A percentile compares a stretch with the other conserved stretches of the same genome.
Evolutionary conservation across 2,797 vertebrate genomes (phyloP).

Genomic region (Carcharodon carcharias): DNA sequence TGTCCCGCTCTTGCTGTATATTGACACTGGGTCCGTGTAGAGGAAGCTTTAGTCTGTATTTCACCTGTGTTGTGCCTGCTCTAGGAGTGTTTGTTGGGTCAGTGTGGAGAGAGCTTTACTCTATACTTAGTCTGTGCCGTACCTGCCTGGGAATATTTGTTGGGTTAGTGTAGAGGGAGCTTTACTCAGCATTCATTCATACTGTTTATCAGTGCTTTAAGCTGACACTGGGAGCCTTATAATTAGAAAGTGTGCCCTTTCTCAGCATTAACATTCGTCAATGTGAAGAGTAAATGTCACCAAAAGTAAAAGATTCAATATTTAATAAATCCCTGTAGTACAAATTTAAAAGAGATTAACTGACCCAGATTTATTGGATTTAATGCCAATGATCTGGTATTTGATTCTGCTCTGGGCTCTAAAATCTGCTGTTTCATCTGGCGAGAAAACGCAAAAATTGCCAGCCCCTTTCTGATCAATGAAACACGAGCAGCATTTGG

Average conservation of each 20-base stretch:
- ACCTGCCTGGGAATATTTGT: neutral
- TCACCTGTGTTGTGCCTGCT: neutral
- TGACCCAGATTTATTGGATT: neutral
- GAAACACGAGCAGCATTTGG: neutral
- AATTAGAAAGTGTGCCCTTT: neutral
- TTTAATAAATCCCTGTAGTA: neutral
- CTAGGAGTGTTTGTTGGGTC: neutral
- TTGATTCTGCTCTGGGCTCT: neutral
- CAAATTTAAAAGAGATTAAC: slow-evolving; percentile 28
- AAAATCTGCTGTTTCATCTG: neutral
- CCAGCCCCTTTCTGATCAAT: neutral
- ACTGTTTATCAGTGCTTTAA: neutral
- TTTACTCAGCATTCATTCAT: neutral
- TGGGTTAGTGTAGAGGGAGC: neutral
- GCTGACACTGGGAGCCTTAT: neutral
- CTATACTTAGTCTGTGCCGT: neutral
- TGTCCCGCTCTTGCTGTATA: too few relatives aligned
- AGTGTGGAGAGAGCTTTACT: neutral
- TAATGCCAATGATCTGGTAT: neutral
- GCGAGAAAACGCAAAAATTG: neutral
- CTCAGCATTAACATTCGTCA: neutral
- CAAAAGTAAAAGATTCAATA: slow-evolving; percentile 17
- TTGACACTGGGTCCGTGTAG: too few relatives aligned
- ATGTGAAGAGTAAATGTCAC: neutral
- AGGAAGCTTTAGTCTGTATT: neutral